Evolutionary conservation across 2,797 vertebrate genomes (phyloP).

Genomic region (Pempheris klunzingeri): DNA sequence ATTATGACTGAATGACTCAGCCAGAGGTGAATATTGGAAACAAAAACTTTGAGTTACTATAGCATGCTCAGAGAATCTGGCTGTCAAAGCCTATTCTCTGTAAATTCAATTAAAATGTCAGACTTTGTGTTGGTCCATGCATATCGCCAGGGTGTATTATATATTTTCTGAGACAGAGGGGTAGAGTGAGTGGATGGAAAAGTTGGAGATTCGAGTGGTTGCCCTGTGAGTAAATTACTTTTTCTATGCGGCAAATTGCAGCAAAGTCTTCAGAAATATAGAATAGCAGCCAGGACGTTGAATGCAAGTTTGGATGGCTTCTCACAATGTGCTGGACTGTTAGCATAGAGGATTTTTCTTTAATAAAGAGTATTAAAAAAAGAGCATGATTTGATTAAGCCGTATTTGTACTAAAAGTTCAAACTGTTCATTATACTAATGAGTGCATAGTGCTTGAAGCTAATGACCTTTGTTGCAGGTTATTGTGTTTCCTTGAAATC

Average conservation of each 20-base stretch:
- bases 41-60: constrained; percentile 49
- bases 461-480: neutral
- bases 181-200: constrained; percentile 10
- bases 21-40: constrained; percentile 53
- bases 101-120: constrained; percentile 77
- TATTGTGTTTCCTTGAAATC: neutral
- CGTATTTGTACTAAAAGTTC: neutral
- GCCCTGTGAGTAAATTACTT: constrained; percentile 56
- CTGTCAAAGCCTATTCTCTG: constrained; percentile 60
- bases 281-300: neutral
- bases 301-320: constrained; percentile 18
- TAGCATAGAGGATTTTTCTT: neutral
- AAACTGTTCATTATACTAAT: too few relatives aligned
- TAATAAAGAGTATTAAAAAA: neutral
- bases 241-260: constrained; percentile 51
- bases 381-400: neutral
- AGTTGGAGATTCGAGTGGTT: constrained; percentile 32
- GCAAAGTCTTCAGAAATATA: constrained; percentile 38
- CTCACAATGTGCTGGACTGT: neutral
- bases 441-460: neutral
- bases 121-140: constrained; percentile 61
- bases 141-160: constrained; percentile 48
- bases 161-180: constrained; percentile 48
- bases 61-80: constrained; percentile 30
- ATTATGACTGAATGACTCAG: constrained; percentile 60